Base-by-base conservation (phyloP, 2,113 vertebrate species). In the Spilogale gracilis region DNA sequence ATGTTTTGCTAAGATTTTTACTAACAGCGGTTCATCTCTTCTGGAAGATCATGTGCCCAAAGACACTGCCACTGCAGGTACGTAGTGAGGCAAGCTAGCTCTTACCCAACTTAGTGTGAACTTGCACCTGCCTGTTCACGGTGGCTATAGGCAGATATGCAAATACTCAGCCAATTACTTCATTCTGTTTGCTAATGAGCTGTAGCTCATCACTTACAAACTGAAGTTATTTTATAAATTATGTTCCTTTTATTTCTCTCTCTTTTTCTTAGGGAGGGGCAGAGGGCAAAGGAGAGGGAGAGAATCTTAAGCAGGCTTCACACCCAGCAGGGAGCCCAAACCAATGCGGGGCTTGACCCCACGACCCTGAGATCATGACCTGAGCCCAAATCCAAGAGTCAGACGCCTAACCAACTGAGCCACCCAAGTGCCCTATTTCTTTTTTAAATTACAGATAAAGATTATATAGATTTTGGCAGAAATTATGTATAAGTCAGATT, bases 361-460 rank as follows among this genome's bases (percentile, higher is more conserved):
- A 27, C 3, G 3, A 76, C 45, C 3, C 13, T 78, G 45, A 50
- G 25, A 78, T 16, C 3, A 3, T 9, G 25, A 50, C 25, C 25
- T 78, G 25, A 50, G 74, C 45, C 2, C 4, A 48, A 71, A 73
- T 23, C 12, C 38, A 43, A 73, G 69, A 78, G 74, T 27, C 45
- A 50, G 13, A 78, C 2, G 14, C 45, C 50, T 78, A 30, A 74
- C 43, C 23, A 7, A 78, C 25, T 16, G 14, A 50, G 45, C 74
- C 45, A 78, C 45, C 45, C 74, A 76, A 13, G 45, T 0, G 25
- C 25, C 25, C 74, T 9, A 17, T 50, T 91, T 95, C 11, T 79
- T 56, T 58, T 92, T 94, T 94, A 48, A 96, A 74, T 96, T 87
- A 69, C 25, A 52, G 78, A 60, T 61, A 81, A 96, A 96, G 52